Evolutionary conservation across 2,888 invertebrate genomes (phyloP).

Genomic region (Pegoplata infirma): DNA sequence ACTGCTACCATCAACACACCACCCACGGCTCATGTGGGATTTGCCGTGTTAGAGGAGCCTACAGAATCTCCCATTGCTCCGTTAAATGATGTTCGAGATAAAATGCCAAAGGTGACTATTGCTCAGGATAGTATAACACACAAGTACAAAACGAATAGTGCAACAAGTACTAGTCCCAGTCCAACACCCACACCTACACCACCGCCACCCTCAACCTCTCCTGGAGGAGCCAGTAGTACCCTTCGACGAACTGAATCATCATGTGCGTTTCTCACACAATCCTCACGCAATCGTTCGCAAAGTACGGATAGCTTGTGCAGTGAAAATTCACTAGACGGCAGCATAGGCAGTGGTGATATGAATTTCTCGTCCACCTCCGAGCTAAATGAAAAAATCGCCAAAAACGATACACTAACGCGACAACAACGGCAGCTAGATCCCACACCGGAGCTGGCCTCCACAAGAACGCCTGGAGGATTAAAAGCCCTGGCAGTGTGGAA

Average conservation of each 20-base stretch:
- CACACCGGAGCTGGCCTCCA: slow-evolving; percentile 66
- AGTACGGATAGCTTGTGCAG: slow-evolving; percentile 77
- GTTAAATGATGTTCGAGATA: slow-evolving; percentile 42
- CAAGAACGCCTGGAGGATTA: slow-evolving; percentile 73
- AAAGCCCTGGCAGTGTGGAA: slow-evolving; percentile 91
- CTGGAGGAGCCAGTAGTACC: slow-evolving; percentile 71
- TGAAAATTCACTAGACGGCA: slow-evolving; percentile 77
- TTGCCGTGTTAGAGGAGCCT: slow-evolving; percentile 31
- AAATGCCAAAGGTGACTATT: slow-evolving; percentile 71
- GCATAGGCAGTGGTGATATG: slow-evolving; percentile 70
- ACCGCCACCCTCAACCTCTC: slow-evolving; percentile 74
- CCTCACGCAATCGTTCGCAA: slow-evolving; percentile 76
- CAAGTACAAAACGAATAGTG: slow-evolving; percentile 63
- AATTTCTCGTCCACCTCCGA: slow-evolving; percentile 73
- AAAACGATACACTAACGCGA: slow-evolving; percentile 77
- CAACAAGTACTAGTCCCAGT: slow-evolving; percentile 65
- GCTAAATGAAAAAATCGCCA: slow-evolving; percentile 76
- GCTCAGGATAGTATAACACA: slow-evolving; percentile 65
- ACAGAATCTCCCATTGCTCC: slow-evolving; percentile 13
- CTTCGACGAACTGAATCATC: slow-evolving; percentile 74
- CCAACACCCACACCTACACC: slow-evolving; percentile 72
- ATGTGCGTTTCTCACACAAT: slow-evolving; percentile 72
- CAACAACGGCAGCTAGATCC: slow-evolving; percentile 70
- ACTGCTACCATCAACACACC: slow-evolving; percentile 19
- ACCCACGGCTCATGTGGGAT: slow-evolving; percentile 27